These are phyloP conservation scores for Achatina immaculata DNA, from an alignment of 1,140 invertebrate genomes.

Conservation along the genomic window DNA sequence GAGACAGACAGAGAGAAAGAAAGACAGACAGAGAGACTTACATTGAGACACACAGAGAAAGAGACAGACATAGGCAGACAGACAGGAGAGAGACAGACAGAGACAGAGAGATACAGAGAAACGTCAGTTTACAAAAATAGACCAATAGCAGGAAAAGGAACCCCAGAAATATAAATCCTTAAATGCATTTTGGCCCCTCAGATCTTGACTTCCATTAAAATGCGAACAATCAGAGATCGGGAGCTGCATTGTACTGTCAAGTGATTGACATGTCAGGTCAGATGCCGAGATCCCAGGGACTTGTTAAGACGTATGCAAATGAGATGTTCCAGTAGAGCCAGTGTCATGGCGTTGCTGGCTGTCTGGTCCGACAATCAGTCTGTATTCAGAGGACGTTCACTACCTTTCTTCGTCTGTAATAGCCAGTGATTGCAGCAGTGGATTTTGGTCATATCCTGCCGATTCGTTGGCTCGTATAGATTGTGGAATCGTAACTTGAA, in stretches of 20 bases:
- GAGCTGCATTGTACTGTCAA: background rate
- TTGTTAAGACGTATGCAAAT: conserved; percentile 7
- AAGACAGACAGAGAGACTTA: too few species aligned
- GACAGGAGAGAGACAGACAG: too few species aligned
- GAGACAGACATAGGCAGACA: too few species aligned
- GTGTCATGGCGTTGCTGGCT: background rate
- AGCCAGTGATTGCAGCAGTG: background rate
- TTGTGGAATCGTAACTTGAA: too few species aligned
- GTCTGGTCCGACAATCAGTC: background rate
- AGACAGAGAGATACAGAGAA: too few species aligned
- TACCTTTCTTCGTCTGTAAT: background rate
- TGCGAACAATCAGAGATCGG: background rate
- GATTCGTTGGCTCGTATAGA: background rate
- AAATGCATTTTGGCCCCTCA: too few species aligned
- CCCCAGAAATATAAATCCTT: too few species aligned
- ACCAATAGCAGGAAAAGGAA: too few species aligned
- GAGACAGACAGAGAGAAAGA: too few species aligned
- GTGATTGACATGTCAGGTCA: conserved; percentile 1
- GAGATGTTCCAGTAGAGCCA: background rate
- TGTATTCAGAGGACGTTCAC: background rate
- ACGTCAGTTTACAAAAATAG: too few species aligned
- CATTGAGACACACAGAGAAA: too few species aligned
- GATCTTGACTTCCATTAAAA: background rate
- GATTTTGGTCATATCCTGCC: background rate
- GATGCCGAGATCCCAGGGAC: background rate